Percentiles rank a stretch among this genome's conserved stretches.
Evolutionary conservation across 2,113 vertebrate genomes (phyloP).

Genomic region (Tupaia chinensis): DNA sequence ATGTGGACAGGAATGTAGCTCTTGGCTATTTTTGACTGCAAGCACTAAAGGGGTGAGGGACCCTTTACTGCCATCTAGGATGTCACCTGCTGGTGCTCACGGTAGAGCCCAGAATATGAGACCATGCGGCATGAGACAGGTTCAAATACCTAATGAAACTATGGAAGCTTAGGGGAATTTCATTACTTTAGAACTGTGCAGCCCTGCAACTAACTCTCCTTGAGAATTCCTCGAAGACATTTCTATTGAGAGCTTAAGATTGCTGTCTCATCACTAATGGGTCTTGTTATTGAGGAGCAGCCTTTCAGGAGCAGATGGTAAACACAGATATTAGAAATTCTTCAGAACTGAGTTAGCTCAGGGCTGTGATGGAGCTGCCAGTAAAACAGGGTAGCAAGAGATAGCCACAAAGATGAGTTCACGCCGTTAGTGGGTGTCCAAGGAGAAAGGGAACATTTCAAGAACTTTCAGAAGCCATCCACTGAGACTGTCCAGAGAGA

Average conservation of each 20-base stretch:
- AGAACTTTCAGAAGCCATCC: background rate
- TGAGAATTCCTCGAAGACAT: background rate
- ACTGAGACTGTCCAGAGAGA: background rate
- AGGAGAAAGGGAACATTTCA: background rate
- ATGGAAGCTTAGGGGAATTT: background rate
- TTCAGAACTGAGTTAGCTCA: background rate
- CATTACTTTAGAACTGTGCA: background rate
- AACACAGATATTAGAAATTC: background rate
- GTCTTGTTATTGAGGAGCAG: background rate
- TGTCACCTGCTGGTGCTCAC: background rate
- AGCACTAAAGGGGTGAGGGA: background rate
- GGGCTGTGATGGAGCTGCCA: background rate
- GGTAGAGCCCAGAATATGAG: background rate
- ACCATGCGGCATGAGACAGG: background rate
- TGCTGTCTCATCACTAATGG: accelerated
- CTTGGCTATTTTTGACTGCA: background rate
- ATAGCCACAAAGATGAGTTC: background rate
- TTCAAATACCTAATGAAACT: background rate
- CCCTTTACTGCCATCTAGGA: background rate
- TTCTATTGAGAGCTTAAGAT: background rate
- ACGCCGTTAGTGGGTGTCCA: background rate
- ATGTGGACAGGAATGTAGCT: background rate
- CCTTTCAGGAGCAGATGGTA: background rate
- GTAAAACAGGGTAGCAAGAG: background rate
- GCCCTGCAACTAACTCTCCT: background rate